Conservation (phyloP, 2,888 invertebrate genomes). For the Pseudeuparius sepicola region DNA sequence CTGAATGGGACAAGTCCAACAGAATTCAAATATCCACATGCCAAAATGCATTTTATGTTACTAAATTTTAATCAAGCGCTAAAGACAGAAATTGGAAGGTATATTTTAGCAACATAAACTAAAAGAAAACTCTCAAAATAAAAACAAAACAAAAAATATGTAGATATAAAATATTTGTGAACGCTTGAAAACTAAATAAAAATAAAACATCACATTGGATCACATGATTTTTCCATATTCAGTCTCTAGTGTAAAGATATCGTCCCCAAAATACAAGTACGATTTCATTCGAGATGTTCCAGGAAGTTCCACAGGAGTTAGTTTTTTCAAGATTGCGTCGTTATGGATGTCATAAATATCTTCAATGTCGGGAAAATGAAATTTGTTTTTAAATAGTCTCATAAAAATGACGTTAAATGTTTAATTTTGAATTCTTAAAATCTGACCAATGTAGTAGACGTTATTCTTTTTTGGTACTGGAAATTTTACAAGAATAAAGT, state of each 20-base stretch:
- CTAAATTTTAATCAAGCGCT: conserved; percentile 1
- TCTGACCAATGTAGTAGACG: conserved; percentile 1
- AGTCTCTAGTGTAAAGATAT: conserved; percentile 1
- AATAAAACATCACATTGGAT: conserved; percentile 1
- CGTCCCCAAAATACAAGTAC: conserved; percentile 2
- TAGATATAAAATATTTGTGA: background rate
- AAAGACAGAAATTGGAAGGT: conserved; percentile 1
- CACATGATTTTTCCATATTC: conserved; percentile 1
- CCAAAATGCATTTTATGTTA: too few species aligned
- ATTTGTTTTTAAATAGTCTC: conserved; percentile 2
- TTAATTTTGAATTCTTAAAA: conserved; percentile 2
- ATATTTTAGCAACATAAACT: background rate
- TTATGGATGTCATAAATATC: background rate
- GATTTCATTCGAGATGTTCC: background rate
- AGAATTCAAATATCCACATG: conserved; percentile 1
- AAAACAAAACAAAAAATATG: conserved; percentile 1
- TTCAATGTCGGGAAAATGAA: conserved; percentile 2
- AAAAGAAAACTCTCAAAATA: background rate
- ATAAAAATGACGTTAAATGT: conserved; percentile 2
- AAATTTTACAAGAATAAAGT: conserved; percentile 1
- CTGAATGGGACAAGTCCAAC: conserved; percentile 1
- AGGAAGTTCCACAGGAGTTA: background rate
- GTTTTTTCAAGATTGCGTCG: conserved; percentile 1
- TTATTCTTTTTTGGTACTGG: conserved; percentile 1
- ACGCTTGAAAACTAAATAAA: background rate